phyloP scores from a whole-genome alignment of 2,888 invertebrate species.

The Helleia helle region DNA sequence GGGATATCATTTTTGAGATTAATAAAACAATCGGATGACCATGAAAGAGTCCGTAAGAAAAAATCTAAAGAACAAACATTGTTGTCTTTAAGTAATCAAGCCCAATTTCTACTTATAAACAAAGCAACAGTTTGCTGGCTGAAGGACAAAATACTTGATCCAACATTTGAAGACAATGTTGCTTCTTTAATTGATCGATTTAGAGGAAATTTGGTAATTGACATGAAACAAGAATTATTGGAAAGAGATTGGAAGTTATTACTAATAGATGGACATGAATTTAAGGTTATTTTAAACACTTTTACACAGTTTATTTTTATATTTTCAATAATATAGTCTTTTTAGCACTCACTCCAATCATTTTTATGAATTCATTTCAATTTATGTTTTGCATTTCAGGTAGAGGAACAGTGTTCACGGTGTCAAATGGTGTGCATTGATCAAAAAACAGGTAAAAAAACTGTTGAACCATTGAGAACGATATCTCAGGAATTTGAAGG shows the following conservation, averaged over 20 bases:
- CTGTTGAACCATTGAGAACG: constrained; percentile 84
- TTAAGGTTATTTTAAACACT: constrained; percentile 68
- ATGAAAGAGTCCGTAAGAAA: constrained; percentile 44
- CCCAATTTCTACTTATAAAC: constrained; percentile 89
- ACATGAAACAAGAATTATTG: constrained; percentile 80
- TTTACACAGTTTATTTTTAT: neutral
- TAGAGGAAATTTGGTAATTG: constrained; percentile 91
- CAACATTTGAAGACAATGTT: constrained; percentile 59
- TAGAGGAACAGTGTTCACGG: constrained; percentile 86
- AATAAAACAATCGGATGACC: constrained; percentile 72
- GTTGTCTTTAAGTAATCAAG: constrained; percentile 84
- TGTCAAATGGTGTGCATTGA: constrained; percentile 98
- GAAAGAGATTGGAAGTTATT: constrained; percentile 83
- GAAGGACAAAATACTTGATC: constrained; percentile 71
- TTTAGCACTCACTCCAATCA: constrained; percentile 12
- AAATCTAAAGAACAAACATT: constrained; percentile 35
- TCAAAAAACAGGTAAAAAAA: constrained; percentile 86
- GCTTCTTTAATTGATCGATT: constrained; percentile 84
- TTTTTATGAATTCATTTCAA: too few relatives aligned
- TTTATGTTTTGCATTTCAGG: constrained; percentile 52
- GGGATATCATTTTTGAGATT: constrained; percentile 79
- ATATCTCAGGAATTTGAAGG: constrained; percentile 83
- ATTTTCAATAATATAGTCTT: neutral
- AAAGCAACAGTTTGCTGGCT: constrained; percentile 84
- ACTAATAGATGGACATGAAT: constrained; percentile 76